Base-by-base conservation (phyloP, 2,113 vertebrate species). In the Melanerpes aurifrons region DNA sequence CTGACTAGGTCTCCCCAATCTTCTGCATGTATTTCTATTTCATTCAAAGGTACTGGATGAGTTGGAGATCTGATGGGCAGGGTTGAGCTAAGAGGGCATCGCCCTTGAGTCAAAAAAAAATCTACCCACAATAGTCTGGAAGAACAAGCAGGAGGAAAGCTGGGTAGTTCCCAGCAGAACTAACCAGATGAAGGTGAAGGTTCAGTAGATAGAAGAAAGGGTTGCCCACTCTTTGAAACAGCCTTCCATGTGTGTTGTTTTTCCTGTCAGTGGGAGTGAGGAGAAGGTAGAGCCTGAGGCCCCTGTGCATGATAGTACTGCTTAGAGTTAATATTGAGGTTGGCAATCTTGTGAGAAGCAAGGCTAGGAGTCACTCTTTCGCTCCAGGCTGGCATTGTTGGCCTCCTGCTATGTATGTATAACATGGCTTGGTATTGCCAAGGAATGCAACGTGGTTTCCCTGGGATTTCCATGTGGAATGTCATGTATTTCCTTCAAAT, bases 401-500 rank as follows among this genome's bases (percentile, higher is more conserved):
- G 0, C 68, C 37, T 83, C 0, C 0, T 61, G 32, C 54, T 80
- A 3, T 69, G 48, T 81, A 20, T 94, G 71, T 45, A 26, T 31
- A 87, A 69, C 16, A 2, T 5, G 2, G 58, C 69, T 66, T 69
- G 75, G 54, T 74, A 81, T 56, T 91, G 89, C 87, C 85, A 69
- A 94, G 85, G 87, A 93, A 92, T 90, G 94, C 1, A 0, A 40
- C 4, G 0, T 91, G 82, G 88, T 96, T 95, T 94, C 54, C 63
- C 59, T 90, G 72, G 85, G 93, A 96, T 96, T 94, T 96, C 87
- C 90, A 90, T 15, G 57, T 84, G 95, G 96, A 94, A 96, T 96
- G 95, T 92, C 45, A 19, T 93, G 62, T 61, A 90, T 96, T 96
- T 96, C 95, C 95, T 93, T 92, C 26, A 2, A 70, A 86, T 87